phyloP scores from a whole-genome alignment of 2,888 invertebrate species.

The Cephus spinipes region DNA sequence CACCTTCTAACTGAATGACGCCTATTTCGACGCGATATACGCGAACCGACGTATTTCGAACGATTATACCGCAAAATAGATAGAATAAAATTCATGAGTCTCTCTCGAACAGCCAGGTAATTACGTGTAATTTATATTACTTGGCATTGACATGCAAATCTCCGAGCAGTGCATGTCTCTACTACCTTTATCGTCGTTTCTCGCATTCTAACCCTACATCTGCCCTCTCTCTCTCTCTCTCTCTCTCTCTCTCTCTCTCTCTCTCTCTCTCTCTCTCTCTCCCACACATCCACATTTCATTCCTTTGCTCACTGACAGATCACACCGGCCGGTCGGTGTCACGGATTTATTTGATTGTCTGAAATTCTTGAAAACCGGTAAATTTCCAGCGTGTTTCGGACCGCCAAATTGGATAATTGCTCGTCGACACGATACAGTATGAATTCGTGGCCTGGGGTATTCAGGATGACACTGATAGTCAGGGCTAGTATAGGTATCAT shows the following conservation, averaged over 20 bases:
- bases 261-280: constrained; percentile 4
- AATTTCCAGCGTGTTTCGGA: constrained; percentile 1
- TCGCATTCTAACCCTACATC: constrained; percentile 5
- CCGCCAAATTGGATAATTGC: neutral
- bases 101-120: constrained; percentile 57
- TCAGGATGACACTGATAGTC: neutral
- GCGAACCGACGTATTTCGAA: constrained; percentile 32
- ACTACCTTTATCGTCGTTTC: neutral
- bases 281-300: neutral
- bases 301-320: neutral
- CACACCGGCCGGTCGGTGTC: neutral
- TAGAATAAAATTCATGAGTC: constrained; percentile 59
- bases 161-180: constrained; percentile 46
- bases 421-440: neutral
- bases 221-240: neutral
- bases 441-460: neutral
- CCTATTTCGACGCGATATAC: neutral
- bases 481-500: neutral
- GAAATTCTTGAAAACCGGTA: constrained; percentile 4
- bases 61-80: constrained; percentile 51
- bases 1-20: neutral
- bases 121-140: constrained; percentile 67
- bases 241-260: neutral
- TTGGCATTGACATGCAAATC: constrained; percentile 65
- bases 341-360: constrained; percentile 8